Evolutionary conservation across 1,140 invertebrate species (phyloP).

Genomic region (Drosophila tristis): DNA sequence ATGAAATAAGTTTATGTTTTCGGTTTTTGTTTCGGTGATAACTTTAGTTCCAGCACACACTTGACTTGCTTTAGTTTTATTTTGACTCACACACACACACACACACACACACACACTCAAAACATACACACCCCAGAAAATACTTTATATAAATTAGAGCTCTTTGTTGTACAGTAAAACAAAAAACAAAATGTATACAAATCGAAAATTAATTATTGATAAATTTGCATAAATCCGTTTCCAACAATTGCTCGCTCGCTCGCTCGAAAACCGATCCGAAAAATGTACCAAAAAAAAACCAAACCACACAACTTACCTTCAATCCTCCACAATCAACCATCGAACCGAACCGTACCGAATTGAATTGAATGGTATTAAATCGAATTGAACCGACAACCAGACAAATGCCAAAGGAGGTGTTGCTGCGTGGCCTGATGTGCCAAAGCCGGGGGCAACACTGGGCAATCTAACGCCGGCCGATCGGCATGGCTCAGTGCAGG

Average conservation of each 20-base stretch:
- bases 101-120: constrained; percentile 27
- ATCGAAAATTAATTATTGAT: constrained; percentile 72
- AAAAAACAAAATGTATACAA: constrained; percentile 32
- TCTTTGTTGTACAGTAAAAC: constrained; percentile 51
- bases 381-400: constrained; percentile 36
- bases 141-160: constrained; percentile 35
- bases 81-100: constrained; percentile 43
- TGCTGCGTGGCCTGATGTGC: constrained; percentile 86
- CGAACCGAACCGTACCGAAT: constrained; percentile 18
- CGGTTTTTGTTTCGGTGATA: constrained; percentile 19
- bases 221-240: constrained; percentile 67
- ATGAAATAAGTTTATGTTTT: constrained; percentile 37
- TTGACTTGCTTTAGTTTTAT: constrained; percentile 56
- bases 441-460: constrained; percentile 85
- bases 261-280: constrained; percentile 42
- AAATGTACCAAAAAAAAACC: constrained; percentile 43
- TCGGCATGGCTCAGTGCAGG: constrained; percentile 97
- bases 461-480: constrained; percentile 95
- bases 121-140: constrained; percentile 30
- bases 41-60: constrained; percentile 34
- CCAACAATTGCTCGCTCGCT: constrained; percentile 60
- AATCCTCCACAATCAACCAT: constrained; percentile 44
- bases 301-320: constrained; percentile 37
- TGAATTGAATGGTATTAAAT: background rate
- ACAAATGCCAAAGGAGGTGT: constrained; percentile 84